phyloP scores from a whole-genome alignment of 2,797 vertebrate species.

The Poliocrania exsul region DNA sequence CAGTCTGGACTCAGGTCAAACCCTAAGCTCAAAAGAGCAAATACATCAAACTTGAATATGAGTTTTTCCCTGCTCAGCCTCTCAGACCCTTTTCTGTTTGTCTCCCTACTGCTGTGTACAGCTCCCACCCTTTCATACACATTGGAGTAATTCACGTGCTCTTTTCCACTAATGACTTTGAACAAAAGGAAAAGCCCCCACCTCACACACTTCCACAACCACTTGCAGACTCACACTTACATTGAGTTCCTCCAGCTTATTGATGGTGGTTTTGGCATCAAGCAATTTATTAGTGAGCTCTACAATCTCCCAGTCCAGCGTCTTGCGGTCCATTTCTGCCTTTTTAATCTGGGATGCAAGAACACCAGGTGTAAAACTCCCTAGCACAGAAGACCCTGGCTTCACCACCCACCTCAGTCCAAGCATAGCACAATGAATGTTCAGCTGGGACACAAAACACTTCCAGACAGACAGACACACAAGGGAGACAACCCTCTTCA shows the following conservation, averaged over 20 bases:
- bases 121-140: background rate
- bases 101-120: background rate
- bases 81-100: background rate
- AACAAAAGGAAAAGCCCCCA: background rate
- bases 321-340: constrained; percentile 95
- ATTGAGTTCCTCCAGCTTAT: constrained; percentile 95
- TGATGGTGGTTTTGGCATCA: constrained; percentile 94
- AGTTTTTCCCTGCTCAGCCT: background rate
- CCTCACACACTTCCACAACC: background rate
- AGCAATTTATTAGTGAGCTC: constrained; percentile 96
- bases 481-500: background rate
- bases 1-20: background rate
- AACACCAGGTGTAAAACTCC: constrained; percentile 24
- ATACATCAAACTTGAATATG: background rate
- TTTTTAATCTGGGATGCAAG: constrained; percentile 87
- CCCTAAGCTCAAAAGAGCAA: background rate
- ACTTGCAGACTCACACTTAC: constrained; percentile 69
- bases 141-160: background rate
- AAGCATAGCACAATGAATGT: constrained; percentile 7
- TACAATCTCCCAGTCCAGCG: constrained; percentile 96
- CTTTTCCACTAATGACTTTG: background rate
- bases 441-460: background rate
- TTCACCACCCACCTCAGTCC: constrained; percentile 25
- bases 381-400: background rate
- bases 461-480: background rate